Conservation (phyloP, 2,113 vertebrate genomes). For the Uropsilus gracilis region DNA sequence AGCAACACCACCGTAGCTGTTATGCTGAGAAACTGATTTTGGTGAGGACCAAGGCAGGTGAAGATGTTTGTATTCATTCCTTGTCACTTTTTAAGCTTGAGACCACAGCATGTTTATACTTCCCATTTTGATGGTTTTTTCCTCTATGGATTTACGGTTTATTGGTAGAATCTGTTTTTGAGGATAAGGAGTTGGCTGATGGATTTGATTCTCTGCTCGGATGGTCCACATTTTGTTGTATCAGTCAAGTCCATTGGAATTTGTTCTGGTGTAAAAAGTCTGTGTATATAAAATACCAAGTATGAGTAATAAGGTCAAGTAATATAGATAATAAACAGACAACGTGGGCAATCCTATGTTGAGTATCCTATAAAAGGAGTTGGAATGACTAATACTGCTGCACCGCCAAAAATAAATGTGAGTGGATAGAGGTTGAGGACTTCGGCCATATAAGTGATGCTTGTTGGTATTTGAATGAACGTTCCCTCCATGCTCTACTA, state of each 20-base stretch:
- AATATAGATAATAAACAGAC: not conserved
- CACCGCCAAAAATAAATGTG: not conserved
- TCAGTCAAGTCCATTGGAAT: not conserved
- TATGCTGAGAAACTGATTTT: not conserved
- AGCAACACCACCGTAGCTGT: not conserved
- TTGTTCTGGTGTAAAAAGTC: not conserved
- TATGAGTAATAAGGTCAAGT: not conserved
- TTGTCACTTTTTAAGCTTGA: not conserved
- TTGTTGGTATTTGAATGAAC: not conserved
- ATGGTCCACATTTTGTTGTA: not conserved
- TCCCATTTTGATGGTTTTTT: not conserved
- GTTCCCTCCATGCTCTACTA: not conserved
- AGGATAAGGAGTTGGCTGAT: not conserved
- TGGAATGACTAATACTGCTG: not conserved
- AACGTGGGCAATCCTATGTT: not conserved
- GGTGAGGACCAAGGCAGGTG: not conserved
- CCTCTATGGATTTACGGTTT: not conserved
- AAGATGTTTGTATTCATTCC: not conserved
- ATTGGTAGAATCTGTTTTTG: conserved; percentile 7
- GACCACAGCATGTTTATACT: conserved; percentile 14
- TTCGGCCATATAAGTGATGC: not conserved
- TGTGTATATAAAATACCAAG: not conserved
- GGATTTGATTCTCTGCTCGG: conserved; percentile 4
- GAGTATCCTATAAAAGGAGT: not conserved
- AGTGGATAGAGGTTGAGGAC: not conserved